These are phyloP conservation scores for Lytechinus variegatus DNA, from an alignment of 35 echinoderm and acorn worm genomes.

Conservation along the genomic window DNA sequence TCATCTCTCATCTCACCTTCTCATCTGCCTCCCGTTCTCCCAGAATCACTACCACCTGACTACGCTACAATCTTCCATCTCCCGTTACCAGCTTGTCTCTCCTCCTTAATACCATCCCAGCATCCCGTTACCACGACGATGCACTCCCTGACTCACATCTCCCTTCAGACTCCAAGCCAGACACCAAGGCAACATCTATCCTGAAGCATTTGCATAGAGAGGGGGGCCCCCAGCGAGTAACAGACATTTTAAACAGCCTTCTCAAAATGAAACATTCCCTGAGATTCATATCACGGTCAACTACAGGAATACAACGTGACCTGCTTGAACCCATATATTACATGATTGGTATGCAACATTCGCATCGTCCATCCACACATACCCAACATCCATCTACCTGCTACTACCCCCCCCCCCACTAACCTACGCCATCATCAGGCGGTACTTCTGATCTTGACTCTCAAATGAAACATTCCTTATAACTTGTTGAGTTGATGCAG, in stretches of 20 bases:
- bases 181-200: background rate
- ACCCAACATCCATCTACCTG: background rate
- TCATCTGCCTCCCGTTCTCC: slow-evolving; percentile 4
- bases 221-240: background rate
- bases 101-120: background rate
- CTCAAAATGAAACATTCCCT: slow-evolving; percentile 17
- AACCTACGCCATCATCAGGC: background rate
- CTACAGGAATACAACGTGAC: background rate
- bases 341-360: background rate
- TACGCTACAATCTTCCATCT: background rate
- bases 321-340: background rate
- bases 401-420: background rate
- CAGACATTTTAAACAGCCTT: background rate
- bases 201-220: background rate
- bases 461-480: background rate
- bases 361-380: background rate
- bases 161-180: slow-evolving; percentile 6
- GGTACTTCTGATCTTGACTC: background rate
- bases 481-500: background rate
- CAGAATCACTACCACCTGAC: background rate
- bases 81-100: background rate
- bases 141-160: slow-evolving; percentile 18
- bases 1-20: background rate
- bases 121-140: slow-evolving; percentile 36
- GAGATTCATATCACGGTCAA: background rate